Base-by-base conservation (phyloP, 1,140 invertebrate genomes). In the Aphidius ervi region DNA sequence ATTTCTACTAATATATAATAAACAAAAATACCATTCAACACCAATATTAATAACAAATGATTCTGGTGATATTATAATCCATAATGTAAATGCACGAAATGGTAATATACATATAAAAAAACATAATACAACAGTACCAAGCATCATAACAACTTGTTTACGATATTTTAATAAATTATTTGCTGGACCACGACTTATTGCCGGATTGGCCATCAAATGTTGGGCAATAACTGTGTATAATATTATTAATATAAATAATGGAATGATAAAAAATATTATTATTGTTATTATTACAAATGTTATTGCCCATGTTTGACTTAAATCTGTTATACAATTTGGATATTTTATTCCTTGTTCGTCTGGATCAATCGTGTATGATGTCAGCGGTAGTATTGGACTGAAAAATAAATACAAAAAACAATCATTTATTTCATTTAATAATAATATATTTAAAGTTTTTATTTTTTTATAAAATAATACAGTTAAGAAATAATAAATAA, bases 81-180 rank as follows among this genome's bases (percentile, higher is more conserved):
- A 94, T 46, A 96, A 75, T 1, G 89, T 93, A 10, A 97, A 81
- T 4, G 92, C 85, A 48, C 91, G 84, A 71, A 96, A 93, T 5
- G 94, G 94, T 48, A 96, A 75, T 37, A 97, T 82, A 70, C 93
- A 95, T 39, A 95, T 78, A 74, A 96, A 97, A 76, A 96, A 97
- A 9, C 90, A 89, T n/a, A 90, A 70, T 0, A 97, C 92, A 0
- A 97, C 93, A 3, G 92, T 90, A 5, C 88, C 91, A 9, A 97
- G 79, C 92, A 95, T 96, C 23, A 92, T 70, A 7, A 96, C 90
- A n/a, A 89, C 87, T 79, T 89, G 88, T 70, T 88, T 89, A 49
- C 88, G 82, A 58, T 88, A 88, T 63, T 83, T 85, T 37, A 81
- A 67, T 10, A 81, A 69, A 65, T 82, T 82, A 65, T 84, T 84